Conservation (phyloP, 2,797 vertebrate species). For the Artibeus jamaicensis region DNA sequence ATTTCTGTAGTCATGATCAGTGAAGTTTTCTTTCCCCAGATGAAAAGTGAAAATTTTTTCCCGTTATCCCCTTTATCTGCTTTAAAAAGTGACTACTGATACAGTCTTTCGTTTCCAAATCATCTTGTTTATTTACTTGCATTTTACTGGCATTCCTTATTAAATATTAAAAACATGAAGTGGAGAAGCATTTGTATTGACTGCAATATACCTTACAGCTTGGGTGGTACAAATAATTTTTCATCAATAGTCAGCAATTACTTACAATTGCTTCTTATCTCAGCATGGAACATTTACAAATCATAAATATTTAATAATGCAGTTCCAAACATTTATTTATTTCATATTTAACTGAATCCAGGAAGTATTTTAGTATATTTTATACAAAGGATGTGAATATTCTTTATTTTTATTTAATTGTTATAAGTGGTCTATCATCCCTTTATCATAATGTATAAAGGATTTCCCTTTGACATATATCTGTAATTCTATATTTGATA, state of each 20-base stretch:
- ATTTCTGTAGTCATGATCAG: not conserved
- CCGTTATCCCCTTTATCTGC: not conserved
- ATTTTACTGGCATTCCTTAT: constrained; percentile 1
- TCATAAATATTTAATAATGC: not conserved
- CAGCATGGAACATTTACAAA: not conserved
- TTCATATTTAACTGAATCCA: not conserved
- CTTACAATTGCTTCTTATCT: not conserved
- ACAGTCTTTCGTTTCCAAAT: not conserved
- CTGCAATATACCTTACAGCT: not conserved
- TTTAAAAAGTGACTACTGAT: not conserved
- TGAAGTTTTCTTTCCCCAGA: not conserved
- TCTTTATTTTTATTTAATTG: not conserved
- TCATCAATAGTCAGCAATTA: not conserved
- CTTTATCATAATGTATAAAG: not conserved
- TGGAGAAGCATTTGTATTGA: not conserved
- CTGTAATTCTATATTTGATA: not conserved
- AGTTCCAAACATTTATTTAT: constrained; percentile 40
- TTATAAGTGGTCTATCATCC: not conserved
- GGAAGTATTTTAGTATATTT: not conserved
- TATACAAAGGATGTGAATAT: not conserved
- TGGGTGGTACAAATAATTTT: not conserved
- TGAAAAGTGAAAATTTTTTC: not conserved
- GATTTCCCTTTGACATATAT: not conserved
- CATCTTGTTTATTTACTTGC: not conserved
- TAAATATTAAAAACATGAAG: constrained; percentile 31